Base-by-base conservation (phyloP, 2,888 invertebrate species). In the Cynaeus angustus region DNA sequence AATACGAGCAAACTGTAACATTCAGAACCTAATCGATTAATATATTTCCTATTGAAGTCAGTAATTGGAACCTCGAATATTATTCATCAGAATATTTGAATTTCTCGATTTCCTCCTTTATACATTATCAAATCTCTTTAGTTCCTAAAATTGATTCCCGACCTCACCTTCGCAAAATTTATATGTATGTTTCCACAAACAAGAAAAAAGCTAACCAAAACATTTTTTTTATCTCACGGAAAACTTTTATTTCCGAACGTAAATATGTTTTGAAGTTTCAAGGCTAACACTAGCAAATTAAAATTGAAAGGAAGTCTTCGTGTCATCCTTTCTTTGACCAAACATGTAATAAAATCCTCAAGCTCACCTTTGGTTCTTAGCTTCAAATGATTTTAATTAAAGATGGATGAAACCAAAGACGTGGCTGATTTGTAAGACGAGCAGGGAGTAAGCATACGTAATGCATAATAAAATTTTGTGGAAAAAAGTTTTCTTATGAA, bases 301-400 rank as follows among this genome's bases (percentile, higher is more conserved):
- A 41, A n/a, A 38, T 38, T 7, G 9, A 38, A 41, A 12, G n/a
- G 13, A 41, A 7, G n/a, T 10, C 12, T 41, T 1, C 7, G 3
- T 41, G 9, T n/a, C 2, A 41, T n/a, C 13, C 10, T 41, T 5
- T 12, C 13, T 41, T 41, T 6, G 12, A 10, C 41, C 41, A 41
- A 10, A 41, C 41, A 12, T 41, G 41, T 41, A 41, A 41, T 41
- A 41, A 41, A 41, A 38, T n/a, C 9, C 38, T 38, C 6, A 6
- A 13, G 1, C 10, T 12, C 41, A 41, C 41, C 41, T 41, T 41
- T 41, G 41, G 41, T 13, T 13, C 3, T 6, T n/a, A 41, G 41
- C 13, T 41, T 7, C 41, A 41, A 41, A 41, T 41, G 13, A 13
- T 2, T 41, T 41, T 41, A 41, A 41, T 41, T 41, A 41, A 41